Evolutionary conservation across 2,113 vertebrate genomes (phyloP).

Genomic region (Ptilorrhoa leucosticta): DNA sequence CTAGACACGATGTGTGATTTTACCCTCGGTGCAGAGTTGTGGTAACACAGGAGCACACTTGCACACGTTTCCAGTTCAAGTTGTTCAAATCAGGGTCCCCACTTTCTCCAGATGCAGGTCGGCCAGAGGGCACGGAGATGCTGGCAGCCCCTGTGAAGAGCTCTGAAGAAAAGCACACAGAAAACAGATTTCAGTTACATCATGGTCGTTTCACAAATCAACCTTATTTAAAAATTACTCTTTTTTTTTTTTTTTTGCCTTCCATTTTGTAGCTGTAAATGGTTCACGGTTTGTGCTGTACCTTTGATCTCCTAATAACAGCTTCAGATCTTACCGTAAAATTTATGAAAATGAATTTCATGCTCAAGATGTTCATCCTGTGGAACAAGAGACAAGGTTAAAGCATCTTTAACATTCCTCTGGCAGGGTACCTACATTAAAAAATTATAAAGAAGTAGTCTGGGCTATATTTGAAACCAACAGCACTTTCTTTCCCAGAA

Average conservation of each 20-base stretch:
- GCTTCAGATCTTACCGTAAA: not conserved
- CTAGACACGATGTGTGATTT: not conserved
- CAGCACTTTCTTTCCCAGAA: not conserved
- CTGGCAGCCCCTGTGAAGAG: not conserved
- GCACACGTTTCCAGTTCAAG: not conserved
- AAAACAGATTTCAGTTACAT: not conserved
- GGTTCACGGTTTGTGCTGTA: not conserved
- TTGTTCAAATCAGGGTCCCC: not conserved
- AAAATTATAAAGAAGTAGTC: not conserved
- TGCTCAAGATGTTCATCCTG: not conserved
- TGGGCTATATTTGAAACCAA: not conserved
- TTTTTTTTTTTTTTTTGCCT: not conserved
- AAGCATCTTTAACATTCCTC: conserved; percentile 3
- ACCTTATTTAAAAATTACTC: not conserved
- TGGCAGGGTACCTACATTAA: not conserved
- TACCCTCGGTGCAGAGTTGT: fast-evolving
- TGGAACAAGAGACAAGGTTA: not conserved
- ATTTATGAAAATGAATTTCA: not conserved
- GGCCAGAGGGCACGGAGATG: fast-evolving
- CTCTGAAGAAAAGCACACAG: not conserved
- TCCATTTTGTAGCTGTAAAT: not conserved
- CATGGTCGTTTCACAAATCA: not conserved
- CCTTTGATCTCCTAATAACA: not conserved
- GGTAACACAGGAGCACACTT: not conserved
- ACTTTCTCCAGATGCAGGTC: not conserved